These are phyloP conservation scores for Balaeniceps rex DNA, from an alignment of 2,113 vertebrate species.

Conservation along the genomic window DNA sequence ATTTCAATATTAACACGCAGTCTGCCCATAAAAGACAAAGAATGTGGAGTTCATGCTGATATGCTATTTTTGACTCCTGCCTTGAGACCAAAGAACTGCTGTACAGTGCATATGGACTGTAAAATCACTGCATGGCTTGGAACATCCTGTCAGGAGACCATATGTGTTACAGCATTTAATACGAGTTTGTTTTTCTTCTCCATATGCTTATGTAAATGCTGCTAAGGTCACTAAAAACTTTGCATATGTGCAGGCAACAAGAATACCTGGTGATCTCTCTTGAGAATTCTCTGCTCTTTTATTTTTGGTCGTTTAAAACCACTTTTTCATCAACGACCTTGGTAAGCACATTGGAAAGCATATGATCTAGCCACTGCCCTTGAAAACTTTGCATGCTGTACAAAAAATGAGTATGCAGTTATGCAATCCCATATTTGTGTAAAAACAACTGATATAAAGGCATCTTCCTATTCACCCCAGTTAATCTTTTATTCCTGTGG, in stretches of 20 bases:
- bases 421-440: background rate
- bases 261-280: background rate
- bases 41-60: background rate
- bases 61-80: background rate
- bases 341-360: background rate
- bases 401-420: background rate
- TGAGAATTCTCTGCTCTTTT: background rate
- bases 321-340: background rate
- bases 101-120: background rate
- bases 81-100: background rate
- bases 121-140: background rate
- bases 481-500: background rate
- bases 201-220: background rate
- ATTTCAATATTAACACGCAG: background rate
- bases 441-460: background rate
- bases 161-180: constrained; percentile 18
- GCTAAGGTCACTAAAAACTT: background rate
- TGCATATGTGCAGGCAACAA: background rate
- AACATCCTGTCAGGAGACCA: constrained; percentile 23
- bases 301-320: background rate
- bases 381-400: background rate
- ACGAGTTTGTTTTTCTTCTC: background rate
- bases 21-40: background rate
- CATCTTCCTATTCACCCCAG: background rate
- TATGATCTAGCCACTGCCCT: background rate